These are phyloP conservation scores for Bilobella aurantiaca DNA, from an alignment of 1,140 invertebrate genomes.

Conservation along the genomic window DNA sequence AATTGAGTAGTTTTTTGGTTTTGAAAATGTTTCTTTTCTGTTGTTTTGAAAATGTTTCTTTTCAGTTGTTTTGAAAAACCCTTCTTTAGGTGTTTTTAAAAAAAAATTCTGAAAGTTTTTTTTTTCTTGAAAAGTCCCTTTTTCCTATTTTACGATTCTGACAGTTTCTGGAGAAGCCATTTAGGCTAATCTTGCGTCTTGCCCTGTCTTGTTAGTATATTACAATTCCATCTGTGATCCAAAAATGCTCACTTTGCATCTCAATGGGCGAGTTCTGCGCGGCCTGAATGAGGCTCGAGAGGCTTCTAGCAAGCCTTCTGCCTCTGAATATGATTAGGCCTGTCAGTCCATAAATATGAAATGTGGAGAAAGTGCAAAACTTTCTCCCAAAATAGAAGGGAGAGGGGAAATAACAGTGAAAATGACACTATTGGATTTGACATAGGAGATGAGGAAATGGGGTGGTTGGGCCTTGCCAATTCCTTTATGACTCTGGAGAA, in stretches of 20 bases:
- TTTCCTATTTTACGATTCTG: neutral
- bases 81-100: no score
- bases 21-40: no score
- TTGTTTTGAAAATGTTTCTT: no score
- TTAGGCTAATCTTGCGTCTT: neutral
- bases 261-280: neutral
- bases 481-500: no score
- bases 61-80: no score
- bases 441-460: slow-evolving; percentile 7
- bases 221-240: neutral
- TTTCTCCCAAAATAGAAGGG: neutral
- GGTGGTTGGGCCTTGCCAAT: no score
- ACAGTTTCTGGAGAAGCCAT: neutral
- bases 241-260: neutral
- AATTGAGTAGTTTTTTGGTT: no score
- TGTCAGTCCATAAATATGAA: neutral
- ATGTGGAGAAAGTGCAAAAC: slow-evolving; percentile 5
- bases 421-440: slow-evolving; percentile 12
- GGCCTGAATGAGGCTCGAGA: neutral
- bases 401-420: neutral
- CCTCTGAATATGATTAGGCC: neutral
- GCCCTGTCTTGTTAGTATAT: neutral
- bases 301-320: neutral
- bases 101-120: no score
- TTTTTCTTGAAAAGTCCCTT: no score